Base-by-base conservation (phyloP, 2,113 vertebrate species). In the Acanthochromis polyacanthus region DNA sequence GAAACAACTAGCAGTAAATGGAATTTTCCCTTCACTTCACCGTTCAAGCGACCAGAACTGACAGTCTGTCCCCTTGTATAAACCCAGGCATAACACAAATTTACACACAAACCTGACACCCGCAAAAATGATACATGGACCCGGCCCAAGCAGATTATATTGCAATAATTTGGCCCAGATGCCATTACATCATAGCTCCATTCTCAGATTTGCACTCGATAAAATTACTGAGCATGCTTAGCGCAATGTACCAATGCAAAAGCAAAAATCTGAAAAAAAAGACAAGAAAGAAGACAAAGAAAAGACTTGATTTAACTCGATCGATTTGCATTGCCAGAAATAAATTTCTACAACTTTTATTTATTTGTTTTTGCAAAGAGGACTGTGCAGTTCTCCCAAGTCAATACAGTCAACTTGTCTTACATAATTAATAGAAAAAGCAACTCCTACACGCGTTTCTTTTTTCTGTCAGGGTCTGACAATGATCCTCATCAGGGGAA, bases 1-100 rank as follows among this genome's bases (percentile, higher is more conserved):
- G 16, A 58, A 70, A 58, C 53, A 46, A 58, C 25, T 58, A 32
- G 23, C 43, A 70, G 58, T 70, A 52, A 58, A 46, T 46, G 25
- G 19, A 58, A 58, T 70, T 45, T 70, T 58, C 14, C 40, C 23
- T 36, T 70, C 50, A 53, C 30, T 40, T 67, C 40, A 48, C 53
- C 20, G 55, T 70, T 70, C 40, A 69, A 10, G 55, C 57, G 40
- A 58, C 40, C 23, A 70, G 0, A 70, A 46, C 67, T 22, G 67
- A 58, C 67, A 58, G 66, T 20, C 28, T 57, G 52, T 69, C 38
- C 22, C 28, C 50, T 62, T 6, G 17, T 14, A 62, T 52, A 8
- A 20, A 52, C 3, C 1, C 53, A 57, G 67, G 38, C 48, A 58
- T 19, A 70, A 58, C 51, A 43, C 60, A 46, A 22, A 15, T 48